Evolutionary conservation across 2,797 vertebrate species (phyloP), one percentile per base, ranked within the genome.

Genomic region (Lacerta agilis): DNA sequence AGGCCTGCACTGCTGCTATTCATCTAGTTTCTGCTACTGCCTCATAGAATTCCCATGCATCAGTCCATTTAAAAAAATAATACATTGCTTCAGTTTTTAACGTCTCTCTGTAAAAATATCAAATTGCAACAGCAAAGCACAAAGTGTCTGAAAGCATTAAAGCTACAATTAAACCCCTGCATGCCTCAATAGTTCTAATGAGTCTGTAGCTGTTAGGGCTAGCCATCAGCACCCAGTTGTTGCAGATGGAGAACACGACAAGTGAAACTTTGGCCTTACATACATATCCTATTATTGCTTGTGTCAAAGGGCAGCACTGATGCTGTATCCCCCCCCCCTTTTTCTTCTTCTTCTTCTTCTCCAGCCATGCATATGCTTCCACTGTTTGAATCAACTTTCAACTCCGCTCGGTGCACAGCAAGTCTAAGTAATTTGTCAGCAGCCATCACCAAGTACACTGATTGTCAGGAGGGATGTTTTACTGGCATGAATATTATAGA

Each of bases 91-190:
- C 87, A 1, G 0, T 18, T 55, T 43, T 88, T 88, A 86, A 93
- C 41, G 38, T 8, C 71, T 91, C 90, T 86, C 71, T 83, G 84
- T 91, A 87, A 93, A 94, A 94, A 94, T 1, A 93, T 82, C 89
- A 85, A 82, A 91, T 80, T 88, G 67, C 43, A 90, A 5, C 83
- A 92, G 83, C 85, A 86, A 83, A 92, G 71, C 88, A 88, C 66
- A 90, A 83, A 23, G 11, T 0, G 0, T 79, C 93, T 90, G 36
- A 88, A 84, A 90, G 6, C 49, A 92, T 92, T 79, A 86, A 2
- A 90, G 83, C 18, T 25, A 38, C 88, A 93, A 91, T 93, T 91
- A 92, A 88, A 66, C 92, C 4, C 0, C 64, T 61, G 6, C 3
- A 33, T 23, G 71, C 15, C 90, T 78, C 76, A 87, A 82, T 92